phyloP scores from a whole-genome alignment of 2,888 invertebrate genomes.

The Plagodis pulveraria region DNA sequence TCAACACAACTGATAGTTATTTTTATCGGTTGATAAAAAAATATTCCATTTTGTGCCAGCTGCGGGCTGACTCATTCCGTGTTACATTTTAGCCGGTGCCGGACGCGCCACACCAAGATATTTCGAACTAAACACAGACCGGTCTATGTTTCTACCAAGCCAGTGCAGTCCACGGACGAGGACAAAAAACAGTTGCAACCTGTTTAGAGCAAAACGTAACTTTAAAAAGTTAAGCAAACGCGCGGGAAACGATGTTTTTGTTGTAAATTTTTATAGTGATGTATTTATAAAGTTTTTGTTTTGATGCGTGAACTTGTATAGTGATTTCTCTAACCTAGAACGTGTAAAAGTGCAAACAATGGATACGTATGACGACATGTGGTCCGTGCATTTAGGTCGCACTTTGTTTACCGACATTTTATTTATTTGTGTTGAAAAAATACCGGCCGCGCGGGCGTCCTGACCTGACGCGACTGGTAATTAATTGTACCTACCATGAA shows the following conservation, averaged over 20 bases:
- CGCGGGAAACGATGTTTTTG: background rate
- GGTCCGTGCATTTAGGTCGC: background rate
- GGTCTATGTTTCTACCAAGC: background rate
- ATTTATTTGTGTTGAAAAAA: background rate
- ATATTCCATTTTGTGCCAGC: background rate
- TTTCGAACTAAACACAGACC: constrained; percentile 1
- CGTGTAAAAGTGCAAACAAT: background rate
- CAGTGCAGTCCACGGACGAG: background rate
- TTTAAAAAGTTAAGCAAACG: background rate
- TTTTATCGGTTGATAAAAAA: background rate
- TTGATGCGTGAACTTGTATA: no score
- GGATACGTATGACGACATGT: background rate
- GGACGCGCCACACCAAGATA: constrained; percentile 16
- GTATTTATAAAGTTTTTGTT: no score
- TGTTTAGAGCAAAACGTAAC: background rate
- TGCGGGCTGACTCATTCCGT: constrained; percentile 10
- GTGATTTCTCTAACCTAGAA: no score
- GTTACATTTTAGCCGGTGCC: constrained; percentile 7
- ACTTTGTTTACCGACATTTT: background rate
- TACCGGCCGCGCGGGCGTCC: background rate
- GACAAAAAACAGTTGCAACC: background rate
- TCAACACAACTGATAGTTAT: background rate
- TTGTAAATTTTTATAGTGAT: no score
- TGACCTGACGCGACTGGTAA: no score
- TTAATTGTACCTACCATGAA: no score